Conservation (phyloP, 2,797 vertebrate genomes). For the Sitta carolinensis region DNA sequence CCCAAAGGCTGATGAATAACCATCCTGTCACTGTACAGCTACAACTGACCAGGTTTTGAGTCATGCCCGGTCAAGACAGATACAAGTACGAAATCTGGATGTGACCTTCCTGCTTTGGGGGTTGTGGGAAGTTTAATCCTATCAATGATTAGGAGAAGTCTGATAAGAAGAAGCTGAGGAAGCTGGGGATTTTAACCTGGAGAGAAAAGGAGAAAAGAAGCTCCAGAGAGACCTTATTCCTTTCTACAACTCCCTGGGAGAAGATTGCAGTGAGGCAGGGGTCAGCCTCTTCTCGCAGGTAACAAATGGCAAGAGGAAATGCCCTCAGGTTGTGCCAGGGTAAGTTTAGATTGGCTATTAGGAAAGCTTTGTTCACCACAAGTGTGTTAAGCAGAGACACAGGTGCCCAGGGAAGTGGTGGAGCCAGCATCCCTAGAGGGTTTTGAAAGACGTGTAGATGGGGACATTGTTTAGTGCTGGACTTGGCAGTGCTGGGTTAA, state of each 20-base stretch:
- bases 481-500: neutral
- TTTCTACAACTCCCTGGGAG: neutral
- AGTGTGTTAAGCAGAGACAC: neutral
- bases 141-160: neutral
- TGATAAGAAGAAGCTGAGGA: neutral
- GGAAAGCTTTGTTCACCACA: neutral
- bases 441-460: neutral
- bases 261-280: neutral
- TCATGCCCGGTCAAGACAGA: neutral
- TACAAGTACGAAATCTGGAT: neutral
- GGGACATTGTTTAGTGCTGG: neutral
- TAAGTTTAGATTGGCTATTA: neutral
- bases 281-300: fast-evolving
- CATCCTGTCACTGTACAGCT: neutral
- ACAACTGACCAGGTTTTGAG: fast-evolving
- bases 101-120: too few species aligned
- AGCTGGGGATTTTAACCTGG: neutral
- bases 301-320: neutral
- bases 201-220: neutral
- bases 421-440: neutral
- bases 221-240: neutral
- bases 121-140: neutral
- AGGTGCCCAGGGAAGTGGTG: neutral
- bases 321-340: neutral
- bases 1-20: neutral